Conservation (phyloP, 2,797 vertebrate species). For the Numenius phaeopus region DNA sequence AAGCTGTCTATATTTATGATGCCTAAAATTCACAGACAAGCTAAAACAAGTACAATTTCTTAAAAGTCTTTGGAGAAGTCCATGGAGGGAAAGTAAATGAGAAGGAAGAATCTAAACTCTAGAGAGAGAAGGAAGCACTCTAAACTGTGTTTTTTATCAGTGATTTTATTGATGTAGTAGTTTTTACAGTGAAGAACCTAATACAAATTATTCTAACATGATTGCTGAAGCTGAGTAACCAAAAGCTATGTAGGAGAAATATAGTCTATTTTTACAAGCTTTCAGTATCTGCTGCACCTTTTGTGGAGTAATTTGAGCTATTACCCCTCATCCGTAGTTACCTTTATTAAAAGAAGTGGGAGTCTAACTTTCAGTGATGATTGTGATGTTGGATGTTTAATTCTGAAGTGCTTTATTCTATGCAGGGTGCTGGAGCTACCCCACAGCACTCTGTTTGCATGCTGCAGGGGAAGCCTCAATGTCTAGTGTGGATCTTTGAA, state of each 20-base stretch:
- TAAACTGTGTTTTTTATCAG: neutral
- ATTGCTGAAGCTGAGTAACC: neutral
- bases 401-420: neutral
- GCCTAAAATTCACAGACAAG: neutral
- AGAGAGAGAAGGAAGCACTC: too few relatives aligned
- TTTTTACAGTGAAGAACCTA: neutral
- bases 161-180: neutral
- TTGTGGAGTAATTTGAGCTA: neutral
- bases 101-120: neutral
- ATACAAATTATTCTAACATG: neutral
- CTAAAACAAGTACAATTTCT: neutral
- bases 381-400: neutral
- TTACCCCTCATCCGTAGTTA: neutral
- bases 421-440: neutral
- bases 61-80: neutral
- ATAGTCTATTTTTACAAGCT: neutral
- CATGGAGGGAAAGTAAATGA: fast-evolving
- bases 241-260: neutral
- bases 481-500: neutral
- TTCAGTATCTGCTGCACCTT: neutral
- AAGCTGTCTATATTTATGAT: neutral
- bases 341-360: neutral
- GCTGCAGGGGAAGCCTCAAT: neutral
- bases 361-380: neutral
- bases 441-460: neutral